Conservation (phyloP, 2,888 invertebrate genomes). For the Acheta domesticus region DNA sequence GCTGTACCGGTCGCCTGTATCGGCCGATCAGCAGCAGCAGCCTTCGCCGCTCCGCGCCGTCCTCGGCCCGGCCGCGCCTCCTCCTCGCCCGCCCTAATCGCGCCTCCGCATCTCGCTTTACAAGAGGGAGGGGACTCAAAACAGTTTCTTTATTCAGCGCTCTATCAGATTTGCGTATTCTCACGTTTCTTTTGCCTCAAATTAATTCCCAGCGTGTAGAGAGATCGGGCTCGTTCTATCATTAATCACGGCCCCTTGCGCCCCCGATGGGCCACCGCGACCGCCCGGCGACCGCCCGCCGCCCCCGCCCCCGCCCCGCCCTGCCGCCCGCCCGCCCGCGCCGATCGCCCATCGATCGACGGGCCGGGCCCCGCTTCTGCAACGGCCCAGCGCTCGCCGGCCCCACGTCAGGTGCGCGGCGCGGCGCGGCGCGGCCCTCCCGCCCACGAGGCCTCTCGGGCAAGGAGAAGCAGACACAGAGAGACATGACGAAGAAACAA, state of each 20-base stretch:
- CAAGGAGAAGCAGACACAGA: no score
- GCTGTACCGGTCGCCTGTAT: constrained; percentile 1
- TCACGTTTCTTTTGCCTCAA: constrained; percentile 45
- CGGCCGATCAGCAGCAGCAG: neutral
- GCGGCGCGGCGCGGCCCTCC: no score
- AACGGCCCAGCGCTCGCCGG: no score
- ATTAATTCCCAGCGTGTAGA: constrained; percentile 35
- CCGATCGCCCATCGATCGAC: no score
- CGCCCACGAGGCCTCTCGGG: no score
- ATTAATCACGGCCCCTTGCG: constrained; percentile 29
- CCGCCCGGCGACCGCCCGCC: neutral
- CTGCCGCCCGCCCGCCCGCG: neutral
- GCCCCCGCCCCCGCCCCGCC: no score
- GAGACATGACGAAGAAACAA: no score
- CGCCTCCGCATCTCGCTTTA: constrained; percentile 18
- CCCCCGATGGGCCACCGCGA: neutral
- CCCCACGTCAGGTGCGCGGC: no score
- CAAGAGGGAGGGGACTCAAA: constrained; percentile 27
- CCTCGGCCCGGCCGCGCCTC: neutral
- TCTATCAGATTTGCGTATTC: constrained; percentile 51
- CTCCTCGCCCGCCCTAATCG: neutral
- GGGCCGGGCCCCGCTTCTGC: no score
- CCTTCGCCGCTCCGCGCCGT: neutral
- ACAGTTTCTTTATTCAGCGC: constrained; percentile 39
- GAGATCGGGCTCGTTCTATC: constrained; percentile 30